Percentiles rank a stretch among this genome's conserved stretches.
Evolutionary conservation across 2,797 vertebrate genomes (phyloP).

Genomic region (Craterocephalus amniculus): DNA sequence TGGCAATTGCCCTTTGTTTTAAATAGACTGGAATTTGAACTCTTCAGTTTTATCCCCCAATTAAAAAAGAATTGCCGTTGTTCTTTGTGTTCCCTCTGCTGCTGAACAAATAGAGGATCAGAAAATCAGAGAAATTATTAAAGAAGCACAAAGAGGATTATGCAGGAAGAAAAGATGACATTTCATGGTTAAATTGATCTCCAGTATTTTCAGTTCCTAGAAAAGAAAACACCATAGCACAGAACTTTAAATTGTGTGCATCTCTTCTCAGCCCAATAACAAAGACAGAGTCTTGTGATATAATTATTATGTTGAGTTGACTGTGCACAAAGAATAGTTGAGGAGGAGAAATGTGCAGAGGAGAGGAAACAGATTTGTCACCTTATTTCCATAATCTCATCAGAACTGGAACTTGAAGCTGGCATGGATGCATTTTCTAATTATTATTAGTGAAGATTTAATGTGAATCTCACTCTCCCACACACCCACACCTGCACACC

Average conservation of each 20-base stretch:
- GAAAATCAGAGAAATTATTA: slow-evolving; percentile 42
- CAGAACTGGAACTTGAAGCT: neutral
- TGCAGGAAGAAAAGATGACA: slow-evolving; percentile 15
- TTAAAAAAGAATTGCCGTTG: neutral
- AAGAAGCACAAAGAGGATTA: slow-evolving; percentile 51
- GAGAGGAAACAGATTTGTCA: slow-evolving; percentile 30
- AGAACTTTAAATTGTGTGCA: too few species aligned
- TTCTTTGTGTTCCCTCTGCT: slow-evolving; percentile 22
- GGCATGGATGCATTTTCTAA: neutral
- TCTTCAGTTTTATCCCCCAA: neutral
- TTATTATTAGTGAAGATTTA: slow-evolving; percentile 13
- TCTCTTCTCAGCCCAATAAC: too few species aligned
- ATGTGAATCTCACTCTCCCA: neutral
- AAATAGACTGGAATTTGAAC: too few species aligned
- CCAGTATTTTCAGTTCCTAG: slow-evolving; percentile 44
- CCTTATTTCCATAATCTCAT: slow-evolving; percentile 43
- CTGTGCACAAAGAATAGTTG: too few species aligned
- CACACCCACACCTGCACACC: too few species aligned
- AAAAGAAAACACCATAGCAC: slow-evolving; percentile 35
- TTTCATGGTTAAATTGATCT: slow-evolving; percentile 45
- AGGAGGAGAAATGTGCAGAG: too few species aligned
- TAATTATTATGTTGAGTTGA: too few species aligned
- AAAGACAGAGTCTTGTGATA: too few species aligned
- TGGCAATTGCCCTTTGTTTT: too few species aligned
- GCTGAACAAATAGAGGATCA: slow-evolving; percentile 20